A percentile compares a stretch with the other conserved stretches of the same genome.
These are phyloP conservation scores for Eurosta solidaginis DNA, from an alignment of 1,140 invertebrate genomes.

Conservation along the genomic window DNA sequence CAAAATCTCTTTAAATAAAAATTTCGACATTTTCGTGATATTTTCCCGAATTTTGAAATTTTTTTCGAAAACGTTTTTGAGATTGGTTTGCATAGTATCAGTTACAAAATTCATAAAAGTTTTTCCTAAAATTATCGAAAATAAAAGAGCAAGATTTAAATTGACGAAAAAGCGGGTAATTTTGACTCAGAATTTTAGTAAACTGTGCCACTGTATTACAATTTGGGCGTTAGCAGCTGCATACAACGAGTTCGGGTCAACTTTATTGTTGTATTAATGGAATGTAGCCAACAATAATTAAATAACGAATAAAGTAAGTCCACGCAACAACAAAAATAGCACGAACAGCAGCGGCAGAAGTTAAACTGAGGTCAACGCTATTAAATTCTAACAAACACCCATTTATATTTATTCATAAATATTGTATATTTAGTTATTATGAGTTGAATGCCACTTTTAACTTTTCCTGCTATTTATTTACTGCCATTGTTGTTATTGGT, in stretches of 20 bases:
- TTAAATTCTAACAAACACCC: background rate
- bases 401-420: background rate
- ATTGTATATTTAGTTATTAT: background rate
- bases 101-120: no score
- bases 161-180: no score
- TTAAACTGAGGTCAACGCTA: background rate
- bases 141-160: no score
- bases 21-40: no score
- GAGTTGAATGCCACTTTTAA: background rate
- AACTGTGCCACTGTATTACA: background rate
- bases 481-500: background rate
- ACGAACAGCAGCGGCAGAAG: background rate
- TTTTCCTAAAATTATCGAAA: no score
- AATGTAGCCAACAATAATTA: background rate
- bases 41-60: no score
- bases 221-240: background rate
- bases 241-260: background rate
- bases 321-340: background rate
- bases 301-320: background rate
- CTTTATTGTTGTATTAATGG: background rate
- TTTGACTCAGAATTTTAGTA: no score
- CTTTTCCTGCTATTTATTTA: conserved; percentile 11
- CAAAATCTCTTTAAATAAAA: no score
- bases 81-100: no score
- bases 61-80: no score